Evolutionary conservation across 2,113 vertebrate species (phyloP), one percentile per base, ranked within the genome.

Genomic region (Choloepus hoffmanni): DNA sequence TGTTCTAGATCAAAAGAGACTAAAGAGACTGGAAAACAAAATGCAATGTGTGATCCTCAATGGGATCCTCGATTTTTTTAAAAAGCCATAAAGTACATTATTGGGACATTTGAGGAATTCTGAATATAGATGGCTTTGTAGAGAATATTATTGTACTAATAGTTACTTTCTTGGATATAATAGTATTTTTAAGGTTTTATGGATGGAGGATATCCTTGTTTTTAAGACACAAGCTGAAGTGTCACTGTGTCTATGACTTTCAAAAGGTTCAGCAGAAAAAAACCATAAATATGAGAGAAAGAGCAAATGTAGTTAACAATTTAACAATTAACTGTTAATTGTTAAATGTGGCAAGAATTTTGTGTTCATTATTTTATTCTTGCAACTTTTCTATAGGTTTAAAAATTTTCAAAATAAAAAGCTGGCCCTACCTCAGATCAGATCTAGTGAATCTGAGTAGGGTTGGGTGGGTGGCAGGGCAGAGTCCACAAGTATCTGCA

Each of bases 391-490:
- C 40, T 68, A 53, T 84, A 78, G 36, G 77, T 89, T 67, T 67
- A 67, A 65, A 68, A 68, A 72, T 60, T 92, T 81, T 33, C 55
- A n/a, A 89, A 92, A 85, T 62, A 40, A 85, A 81, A 92, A 72
- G 53, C 0, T 33, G 19, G 15, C 62, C 5, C 48, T 19, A 28
- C 40, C 5, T 77, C 76, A 88, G 67, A 50, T 24, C 50, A 77
- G 50, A 84, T 77, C 28, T 13, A 53, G 60, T 73, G 60, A 73
- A 74, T 94, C 48, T 96, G 43, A 58, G 30, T 86, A 8, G 30
- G 36, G 58, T 18, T 23, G 58, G 58, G 58, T 60, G 58, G 19
- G 58, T 60, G 21, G 58, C 7, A 82, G 68, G 13, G 0, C 24
- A 76, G 28, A 77, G 23, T 36, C n/a, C 11, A 58, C 1, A 40